These are phyloP conservation scores for Ceuthmochares aereus DNA, from an alignment of 2,113 vertebrate species.

Conservation along the genomic window DNA sequence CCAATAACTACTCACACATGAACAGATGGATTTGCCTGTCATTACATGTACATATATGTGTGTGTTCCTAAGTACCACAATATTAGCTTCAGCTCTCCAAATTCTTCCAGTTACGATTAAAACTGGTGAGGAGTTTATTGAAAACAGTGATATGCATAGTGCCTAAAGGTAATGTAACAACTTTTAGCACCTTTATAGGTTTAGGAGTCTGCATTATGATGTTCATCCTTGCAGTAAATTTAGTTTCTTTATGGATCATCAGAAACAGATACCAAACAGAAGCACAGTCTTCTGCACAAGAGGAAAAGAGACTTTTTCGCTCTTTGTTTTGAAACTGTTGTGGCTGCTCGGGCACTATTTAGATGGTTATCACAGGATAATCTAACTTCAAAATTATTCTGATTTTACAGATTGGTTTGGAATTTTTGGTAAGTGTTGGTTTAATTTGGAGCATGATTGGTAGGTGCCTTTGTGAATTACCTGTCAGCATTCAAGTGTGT, in stretches of 20 bases:
- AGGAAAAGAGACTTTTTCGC: background rate
- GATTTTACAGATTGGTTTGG: background rate
- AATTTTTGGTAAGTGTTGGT: background rate
- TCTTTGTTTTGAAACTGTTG: background rate
- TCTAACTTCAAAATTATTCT: background rate
- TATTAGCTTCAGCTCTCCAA: background rate
- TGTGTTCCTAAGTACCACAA: background rate
- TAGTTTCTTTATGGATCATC: constrained; percentile 48
- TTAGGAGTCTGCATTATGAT: background rate
- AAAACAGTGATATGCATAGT: background rate
- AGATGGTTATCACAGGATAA: background rate
- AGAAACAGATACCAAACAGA: background rate
- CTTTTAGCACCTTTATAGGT: background rate
- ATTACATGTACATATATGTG: rapidly evolving
- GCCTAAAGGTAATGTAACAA: background rate
- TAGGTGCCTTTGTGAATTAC: background rate
- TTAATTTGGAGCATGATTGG: background rate
- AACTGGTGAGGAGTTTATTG: background rate
- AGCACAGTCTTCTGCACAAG: background rate
- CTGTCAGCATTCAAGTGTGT: background rate
- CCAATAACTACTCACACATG: background rate
- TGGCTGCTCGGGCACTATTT: background rate
- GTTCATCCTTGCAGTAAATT: constrained; percentile 40
- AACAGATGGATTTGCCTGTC: background rate
- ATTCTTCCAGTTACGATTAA: background rate